Percentiles rank a stretch among this genome's conserved stretches.
phyloP scores from a whole-genome alignment of 2,113 vertebrate genomes.

The Camelus bactrianus region DNA sequence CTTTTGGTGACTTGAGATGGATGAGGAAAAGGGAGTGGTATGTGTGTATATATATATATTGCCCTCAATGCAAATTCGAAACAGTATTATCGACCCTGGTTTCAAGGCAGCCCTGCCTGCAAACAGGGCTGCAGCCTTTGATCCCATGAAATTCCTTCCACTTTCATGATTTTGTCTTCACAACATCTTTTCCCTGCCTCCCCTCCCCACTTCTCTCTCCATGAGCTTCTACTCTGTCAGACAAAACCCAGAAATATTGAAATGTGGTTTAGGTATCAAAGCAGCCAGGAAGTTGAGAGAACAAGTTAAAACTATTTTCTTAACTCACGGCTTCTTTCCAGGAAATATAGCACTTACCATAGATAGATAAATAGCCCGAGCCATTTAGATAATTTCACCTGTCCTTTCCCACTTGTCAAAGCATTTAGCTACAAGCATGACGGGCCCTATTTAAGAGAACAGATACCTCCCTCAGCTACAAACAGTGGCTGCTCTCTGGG shows the following conservation, averaged over 20 bases:
- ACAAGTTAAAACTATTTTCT: slow-evolving; percentile 77
- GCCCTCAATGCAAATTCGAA: background rate
- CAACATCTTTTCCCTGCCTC: background rate
- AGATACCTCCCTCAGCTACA: slow-evolving; percentile 22
- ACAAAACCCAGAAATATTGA: slow-evolving; percentile 77
- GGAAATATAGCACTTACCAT: slow-evolving; percentile 71
- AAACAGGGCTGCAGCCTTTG: too few species aligned
- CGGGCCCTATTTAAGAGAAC: slow-evolving; percentile 5
- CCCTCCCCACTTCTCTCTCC: background rate
- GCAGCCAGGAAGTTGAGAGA: slow-evolving; percentile 75
- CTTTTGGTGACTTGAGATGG: background rate
- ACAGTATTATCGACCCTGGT: fast-evolving
- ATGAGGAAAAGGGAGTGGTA: background rate
- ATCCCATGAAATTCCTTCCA: background rate
- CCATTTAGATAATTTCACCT: slow-evolving; percentile 69
- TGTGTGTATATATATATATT: background rate
- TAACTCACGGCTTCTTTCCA: slow-evolving; percentile 75
- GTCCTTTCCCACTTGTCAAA: slow-evolving; percentile 71
- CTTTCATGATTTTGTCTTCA: slow-evolving; percentile 16
- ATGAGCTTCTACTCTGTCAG: slow-evolving; percentile 42
- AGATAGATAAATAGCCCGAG: slow-evolving; percentile 65
- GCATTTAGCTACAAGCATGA: background rate
- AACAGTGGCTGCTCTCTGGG: slow-evolving; percentile 35
- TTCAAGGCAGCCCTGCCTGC: background rate
- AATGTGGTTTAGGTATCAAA: slow-evolving; percentile 69